A percentile compares a stretch with the other conserved stretches of the same genome.
Conservation (phyloP, 2,888 invertebrate species). For the Nebria salina region DNA sequence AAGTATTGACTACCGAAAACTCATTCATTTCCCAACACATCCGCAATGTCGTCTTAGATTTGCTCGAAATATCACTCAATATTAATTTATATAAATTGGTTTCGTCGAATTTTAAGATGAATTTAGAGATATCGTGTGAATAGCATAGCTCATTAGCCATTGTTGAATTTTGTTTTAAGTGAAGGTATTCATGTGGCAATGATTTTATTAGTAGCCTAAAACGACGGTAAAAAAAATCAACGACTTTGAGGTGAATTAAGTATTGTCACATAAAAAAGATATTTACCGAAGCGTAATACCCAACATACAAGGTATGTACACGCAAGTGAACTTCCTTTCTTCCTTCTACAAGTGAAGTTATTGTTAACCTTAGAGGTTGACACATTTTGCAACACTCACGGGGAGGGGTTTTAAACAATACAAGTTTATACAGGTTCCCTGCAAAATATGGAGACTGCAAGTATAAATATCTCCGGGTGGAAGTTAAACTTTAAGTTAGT, state of each 20-base stretch:
- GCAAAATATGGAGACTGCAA: slow-evolving; percentile 20
- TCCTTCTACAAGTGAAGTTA: slow-evolving; percentile 19
- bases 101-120: no score
- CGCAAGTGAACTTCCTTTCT: slow-evolving; percentile 30
- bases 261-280: slow-evolving; percentile 31
- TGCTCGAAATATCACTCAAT: no score
- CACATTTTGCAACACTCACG: slow-evolving; percentile 35
- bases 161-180: not conserved
- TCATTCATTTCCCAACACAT: no score
- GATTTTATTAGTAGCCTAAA: slow-evolving; percentile 19
- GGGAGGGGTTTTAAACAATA: slow-evolving; percentile 35
- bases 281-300: slow-evolving; percentile 26
- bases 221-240: slow-evolving; percentile 36
- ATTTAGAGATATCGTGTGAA: no score
- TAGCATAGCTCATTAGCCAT: no score
- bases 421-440: slow-evolving; percentile 25
- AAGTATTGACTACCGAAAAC: no score
- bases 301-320: not conserved
- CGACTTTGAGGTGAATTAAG: slow-evolving; percentile 38
- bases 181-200: not conserved
- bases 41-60: no score
- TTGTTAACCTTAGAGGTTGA: slow-evolving; percentile 43
- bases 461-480: slow-evolving; percentile 40
- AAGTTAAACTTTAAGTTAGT: slow-evolving; percentile 40
- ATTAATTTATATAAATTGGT: no score